phyloP scores from a whole-genome alignment of 2,113 vertebrate species.

The Prinia subflava region DNA sequence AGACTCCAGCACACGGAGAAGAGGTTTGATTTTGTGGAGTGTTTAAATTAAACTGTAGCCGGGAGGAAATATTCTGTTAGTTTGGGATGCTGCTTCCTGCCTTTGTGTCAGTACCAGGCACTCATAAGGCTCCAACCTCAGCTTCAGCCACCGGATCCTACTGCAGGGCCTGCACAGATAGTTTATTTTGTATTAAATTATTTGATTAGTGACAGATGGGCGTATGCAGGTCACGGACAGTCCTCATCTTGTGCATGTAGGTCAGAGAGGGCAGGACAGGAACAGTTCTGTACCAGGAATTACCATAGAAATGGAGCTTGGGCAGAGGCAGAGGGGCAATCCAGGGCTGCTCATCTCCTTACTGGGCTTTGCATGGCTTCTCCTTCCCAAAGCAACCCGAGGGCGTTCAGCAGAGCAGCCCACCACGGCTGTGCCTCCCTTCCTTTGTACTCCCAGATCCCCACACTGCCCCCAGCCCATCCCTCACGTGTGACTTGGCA shows the following conservation, averaged over 20 bases:
- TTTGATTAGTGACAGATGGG: background rate
- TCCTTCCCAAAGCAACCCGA: fast-evolving
- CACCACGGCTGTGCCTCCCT: fast-evolving
- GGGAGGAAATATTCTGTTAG: background rate
- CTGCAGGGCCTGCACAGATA: background rate
- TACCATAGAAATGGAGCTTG: fast-evolving
- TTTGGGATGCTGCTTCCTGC: background rate
- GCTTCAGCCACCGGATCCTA: background rate
- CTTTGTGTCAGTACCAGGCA: background rate
- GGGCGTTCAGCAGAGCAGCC: fast-evolving
- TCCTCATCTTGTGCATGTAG: fast-evolving
- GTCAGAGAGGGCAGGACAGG: background rate
- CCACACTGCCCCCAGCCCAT: fast-evolving
- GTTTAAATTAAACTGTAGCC: background rate
- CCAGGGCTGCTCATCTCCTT: fast-evolving
- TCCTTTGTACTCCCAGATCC: fast-evolving
- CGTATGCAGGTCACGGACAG: fast-evolving
- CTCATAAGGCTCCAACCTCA: background rate
- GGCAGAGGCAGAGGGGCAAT: background rate
- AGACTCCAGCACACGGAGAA: background rate
- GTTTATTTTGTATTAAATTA: background rate
- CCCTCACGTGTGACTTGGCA: fast-evolving
- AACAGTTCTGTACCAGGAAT: too few relatives aligned
- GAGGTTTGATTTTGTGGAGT: background rate
- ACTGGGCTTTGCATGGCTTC: fast-evolving